phyloP scores from a whole-genome alignment of 2,113 vertebrate species.

The Proterorhinus semilunaris region DNA sequence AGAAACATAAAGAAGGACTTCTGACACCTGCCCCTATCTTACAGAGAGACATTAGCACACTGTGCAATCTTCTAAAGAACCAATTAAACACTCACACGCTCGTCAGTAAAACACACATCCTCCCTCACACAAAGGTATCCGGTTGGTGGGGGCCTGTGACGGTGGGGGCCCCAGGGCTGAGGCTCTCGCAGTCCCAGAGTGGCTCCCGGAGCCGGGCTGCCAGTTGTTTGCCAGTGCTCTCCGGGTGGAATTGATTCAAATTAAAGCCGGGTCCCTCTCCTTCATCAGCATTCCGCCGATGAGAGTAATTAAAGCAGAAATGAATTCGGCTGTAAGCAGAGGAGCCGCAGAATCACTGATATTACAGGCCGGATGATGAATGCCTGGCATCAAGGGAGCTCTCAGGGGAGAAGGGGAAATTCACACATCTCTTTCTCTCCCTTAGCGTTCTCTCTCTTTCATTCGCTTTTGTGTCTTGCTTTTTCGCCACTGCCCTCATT shows the following conservation, averaged over 20 bases:
- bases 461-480: conserved; percentile 59
- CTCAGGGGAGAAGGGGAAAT: conserved; percentile 94
- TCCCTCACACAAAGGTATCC: conserved; percentile 61
- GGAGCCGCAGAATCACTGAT: conserved; percentile 99
- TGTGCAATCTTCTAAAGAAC: conserved; percentile 41
- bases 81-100: conserved; percentile 23
- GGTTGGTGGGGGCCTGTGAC: conserved; percentile 82
- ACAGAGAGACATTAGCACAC: conserved; percentile 6
- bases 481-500: conserved; percentile 13
- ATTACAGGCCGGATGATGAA: conserved; percentile 99
- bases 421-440: conserved; percentile 88
- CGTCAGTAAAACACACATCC: conserved; percentile 17
- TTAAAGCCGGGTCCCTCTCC: conserved; percentile 99
- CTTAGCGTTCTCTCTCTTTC: conserved; percentile 44
- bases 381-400: conserved; percentile 99
- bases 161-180: conserved; percentile 85
- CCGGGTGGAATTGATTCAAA: conserved; percentile 99
- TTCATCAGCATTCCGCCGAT: conserved; percentile 99
- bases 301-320: conserved; percentile 99
- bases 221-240: conserved; percentile 98
- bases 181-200: conserved; percentile 87
- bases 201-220: conserved; percentile 95
- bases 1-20: too few species aligned
- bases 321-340: conserved; percentile 99
- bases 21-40: not conserved